Evolutionary conservation across 2,113 vertebrate species (phyloP).

Genomic region (Gallinago paraguaiae): DNA sequence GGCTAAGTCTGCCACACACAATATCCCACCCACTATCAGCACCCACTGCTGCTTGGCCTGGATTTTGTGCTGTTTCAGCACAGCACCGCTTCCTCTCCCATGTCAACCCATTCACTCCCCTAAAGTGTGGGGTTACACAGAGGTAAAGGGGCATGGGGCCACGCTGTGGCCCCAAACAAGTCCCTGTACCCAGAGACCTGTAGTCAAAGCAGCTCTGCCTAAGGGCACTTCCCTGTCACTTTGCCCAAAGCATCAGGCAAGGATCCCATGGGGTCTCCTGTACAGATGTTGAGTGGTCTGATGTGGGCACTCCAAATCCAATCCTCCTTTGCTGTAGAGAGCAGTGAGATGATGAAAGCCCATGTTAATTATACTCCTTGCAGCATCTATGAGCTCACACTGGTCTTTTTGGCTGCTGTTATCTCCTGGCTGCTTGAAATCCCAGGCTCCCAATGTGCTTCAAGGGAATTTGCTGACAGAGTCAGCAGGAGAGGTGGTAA

Average conservation of each 20-base stretch:
- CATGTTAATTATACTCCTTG: not conserved
- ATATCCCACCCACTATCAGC: not conserved
- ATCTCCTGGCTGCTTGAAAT: not conserved
- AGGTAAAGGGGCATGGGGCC: not conserved
- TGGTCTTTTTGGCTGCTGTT: not conserved
- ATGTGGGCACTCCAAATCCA: not conserved
- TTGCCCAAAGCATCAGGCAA: accelerated
- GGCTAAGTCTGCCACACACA: not conserved
- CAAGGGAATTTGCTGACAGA: not conserved
- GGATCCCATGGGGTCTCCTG: no score
- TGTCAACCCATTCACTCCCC: not conserved
- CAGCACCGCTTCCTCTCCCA: not conserved
- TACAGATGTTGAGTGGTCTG: not conserved
- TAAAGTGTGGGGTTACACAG: not conserved
- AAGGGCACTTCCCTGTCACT: not conserved
- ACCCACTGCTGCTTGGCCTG: not conserved
- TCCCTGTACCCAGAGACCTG: not conserved
- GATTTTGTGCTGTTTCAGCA: not conserved
- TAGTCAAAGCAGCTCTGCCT: not conserved
- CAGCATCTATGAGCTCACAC: not conserved
- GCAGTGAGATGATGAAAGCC: not conserved
- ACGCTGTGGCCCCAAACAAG: not conserved
- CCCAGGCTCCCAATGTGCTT: accelerated
- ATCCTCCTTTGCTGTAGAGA: not conserved
- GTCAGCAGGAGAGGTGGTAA: not conserved